These are phyloP conservation scores for Yponomeuta malinellus DNA, from an alignment of 2,888 invertebrate species.

Conservation along the genomic window DNA sequence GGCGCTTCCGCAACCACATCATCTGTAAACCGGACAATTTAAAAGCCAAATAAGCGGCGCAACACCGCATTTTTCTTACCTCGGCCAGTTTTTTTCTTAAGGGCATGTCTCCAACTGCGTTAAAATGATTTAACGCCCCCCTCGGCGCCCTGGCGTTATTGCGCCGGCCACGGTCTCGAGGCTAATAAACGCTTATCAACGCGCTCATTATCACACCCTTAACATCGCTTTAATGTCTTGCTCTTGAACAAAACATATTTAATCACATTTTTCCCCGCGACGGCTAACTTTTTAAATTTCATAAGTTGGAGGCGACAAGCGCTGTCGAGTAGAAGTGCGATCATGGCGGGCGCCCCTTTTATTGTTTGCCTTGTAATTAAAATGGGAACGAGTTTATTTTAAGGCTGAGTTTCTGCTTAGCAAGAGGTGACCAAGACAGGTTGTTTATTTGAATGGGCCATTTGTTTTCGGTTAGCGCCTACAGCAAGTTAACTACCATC, in stretches of 20 bases:
- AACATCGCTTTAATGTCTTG: constrained; percentile 76
- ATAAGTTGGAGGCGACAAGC: constrained; percentile 40
- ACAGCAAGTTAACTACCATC: not conserved
- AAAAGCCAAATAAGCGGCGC: constrained; percentile 52
- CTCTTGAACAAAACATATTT: constrained; percentile 77
- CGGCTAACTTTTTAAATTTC: constrained; percentile 68
- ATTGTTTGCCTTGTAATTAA: constrained; percentile 2
- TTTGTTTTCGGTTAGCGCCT: not conserved
- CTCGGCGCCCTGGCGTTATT: constrained; percentile 65
- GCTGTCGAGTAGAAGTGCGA: constrained; percentile 5
- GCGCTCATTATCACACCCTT: constrained; percentile 76
- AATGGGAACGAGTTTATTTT: not conserved
- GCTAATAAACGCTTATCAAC: constrained; percentile 77
- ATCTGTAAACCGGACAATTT: constrained; percentile 45
- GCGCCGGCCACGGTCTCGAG: constrained; percentile 50
- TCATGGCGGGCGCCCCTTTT: not conserved
- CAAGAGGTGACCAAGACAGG: not conserved
- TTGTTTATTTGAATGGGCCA: not conserved
- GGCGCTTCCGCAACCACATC: constrained; percentile 9
- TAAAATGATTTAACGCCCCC: constrained; percentile 74
- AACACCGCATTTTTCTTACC: constrained; percentile 58
- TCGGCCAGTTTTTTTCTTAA: constrained; percentile 33
- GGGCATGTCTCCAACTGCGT: constrained; percentile 55
- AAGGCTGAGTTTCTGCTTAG: not conserved
- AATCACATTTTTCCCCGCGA: constrained; percentile 69